phyloP scores from a whole-genome alignment of 2,797 vertebrate species.

The Acipenser oxyrinchus region DNA sequence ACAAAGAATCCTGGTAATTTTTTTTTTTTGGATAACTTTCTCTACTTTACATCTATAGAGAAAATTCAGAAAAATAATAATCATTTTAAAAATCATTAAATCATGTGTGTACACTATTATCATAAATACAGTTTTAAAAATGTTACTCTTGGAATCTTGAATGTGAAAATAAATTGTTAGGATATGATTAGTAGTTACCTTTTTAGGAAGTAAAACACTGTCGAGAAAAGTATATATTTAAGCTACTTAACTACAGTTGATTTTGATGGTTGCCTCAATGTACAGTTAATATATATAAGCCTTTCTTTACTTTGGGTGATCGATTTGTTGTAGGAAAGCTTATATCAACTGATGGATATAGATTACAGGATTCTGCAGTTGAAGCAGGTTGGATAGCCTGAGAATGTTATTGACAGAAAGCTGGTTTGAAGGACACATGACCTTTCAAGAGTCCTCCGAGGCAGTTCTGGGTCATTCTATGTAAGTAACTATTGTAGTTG shows the following conservation, averaged over 20 bases:
- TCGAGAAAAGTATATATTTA: not conserved
- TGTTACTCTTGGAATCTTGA: no score
- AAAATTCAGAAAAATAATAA: no score
- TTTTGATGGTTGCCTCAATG: constrained; percentile 32
- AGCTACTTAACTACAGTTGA: constrained; percentile 15
- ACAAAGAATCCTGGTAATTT: no score
- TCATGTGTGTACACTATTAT: no score
- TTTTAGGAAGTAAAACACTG: not conserved
- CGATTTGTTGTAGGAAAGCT: constrained; percentile 41
- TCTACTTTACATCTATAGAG: no score
- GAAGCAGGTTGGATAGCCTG: not conserved
- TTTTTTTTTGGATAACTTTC: no score
- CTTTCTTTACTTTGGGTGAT: constrained; percentile 41
- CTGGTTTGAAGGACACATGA: constrained; percentile 10
- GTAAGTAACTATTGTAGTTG: not conserved
- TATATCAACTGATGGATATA: constrained; percentile 41
- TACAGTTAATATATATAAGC: constrained; percentile 43
- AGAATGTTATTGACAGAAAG: not conserved
- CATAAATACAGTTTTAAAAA: no score
- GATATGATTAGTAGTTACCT: no score
- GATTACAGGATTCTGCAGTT: constrained; percentile 19
- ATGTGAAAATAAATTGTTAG: no score
- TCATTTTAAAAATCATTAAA: no score
- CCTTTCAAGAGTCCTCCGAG: not conserved
- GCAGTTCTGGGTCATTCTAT: not conserved